These are phyloP conservation scores for Myrmecophaga tridactyla DNA, from an alignment of 2,113 vertebrate genomes.

Conservation along the genomic window DNA sequence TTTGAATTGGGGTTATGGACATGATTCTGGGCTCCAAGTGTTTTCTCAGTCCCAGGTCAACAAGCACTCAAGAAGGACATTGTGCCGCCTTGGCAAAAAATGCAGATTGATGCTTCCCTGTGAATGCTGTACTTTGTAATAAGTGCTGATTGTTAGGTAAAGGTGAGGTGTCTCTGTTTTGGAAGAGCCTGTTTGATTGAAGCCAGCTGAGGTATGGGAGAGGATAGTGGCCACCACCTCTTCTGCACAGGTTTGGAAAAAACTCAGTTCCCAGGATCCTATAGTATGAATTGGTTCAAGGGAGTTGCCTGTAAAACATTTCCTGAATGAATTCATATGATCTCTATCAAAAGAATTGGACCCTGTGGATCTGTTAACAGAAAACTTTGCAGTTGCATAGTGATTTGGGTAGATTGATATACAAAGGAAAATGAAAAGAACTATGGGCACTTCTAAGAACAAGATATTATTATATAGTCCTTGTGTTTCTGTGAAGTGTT, in stretches of 20 bases:
- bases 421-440: conserved; percentile 36
- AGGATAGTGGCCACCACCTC: conserved; percentile 45
- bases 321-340: conserved; percentile 67
- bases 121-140: conserved; percentile 80
- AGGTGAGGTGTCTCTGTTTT: conserved; percentile 80
- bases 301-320: conserved; percentile 57
- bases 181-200: conserved; percentile 74
- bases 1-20: conserved; percentile 63
- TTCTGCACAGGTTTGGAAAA: conserved; percentile 46
- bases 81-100: conserved; percentile 79
- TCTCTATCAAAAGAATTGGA: conserved; percentile 60
- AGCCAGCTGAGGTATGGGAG: conserved; percentile 70
- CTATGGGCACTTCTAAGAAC: conserved; percentile 23
- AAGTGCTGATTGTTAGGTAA: conserved; percentile 68
- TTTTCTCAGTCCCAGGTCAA: conserved; percentile 70
- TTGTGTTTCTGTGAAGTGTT: conserved; percentile 38
- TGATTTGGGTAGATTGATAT: conserved; percentile 59
- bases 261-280: conserved; percentile 78
- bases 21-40: conserved; percentile 70
- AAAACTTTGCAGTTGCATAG: neutral
- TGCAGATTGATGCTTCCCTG: conserved; percentile 77
- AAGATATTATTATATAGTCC: neutral
- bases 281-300: conserved; percentile 57
- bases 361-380: conserved; percentile 63
- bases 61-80: conserved; percentile 79